Percentiles rank a stretch among this genome's conserved stretches.
Evolutionary conservation across 2,797 vertebrate species (phyloP).

Genomic region (Artibeus lituratus): DNA sequence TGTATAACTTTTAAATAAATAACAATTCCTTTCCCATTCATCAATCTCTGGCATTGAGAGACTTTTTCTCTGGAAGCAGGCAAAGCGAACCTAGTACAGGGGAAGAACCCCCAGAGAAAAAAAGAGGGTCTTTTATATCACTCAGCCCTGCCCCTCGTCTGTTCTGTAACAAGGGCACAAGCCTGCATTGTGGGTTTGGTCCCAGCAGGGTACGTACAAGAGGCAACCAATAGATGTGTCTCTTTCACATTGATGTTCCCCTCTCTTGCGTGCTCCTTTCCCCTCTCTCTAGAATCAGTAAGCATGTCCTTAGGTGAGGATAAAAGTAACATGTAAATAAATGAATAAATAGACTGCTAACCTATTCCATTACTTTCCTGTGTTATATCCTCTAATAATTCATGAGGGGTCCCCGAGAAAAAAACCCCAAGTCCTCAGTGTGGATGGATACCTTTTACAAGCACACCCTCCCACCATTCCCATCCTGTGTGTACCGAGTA

Average conservation of each 20-base stretch:
- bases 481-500: neutral
- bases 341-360: neutral
- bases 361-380: neutral
- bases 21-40: too few species aligned
- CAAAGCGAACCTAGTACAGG: too few species aligned
- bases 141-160: too few species aligned
- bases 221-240: neutral
- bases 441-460: neutral
- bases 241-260: neutral
- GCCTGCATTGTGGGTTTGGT: neutral
- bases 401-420: neutral
- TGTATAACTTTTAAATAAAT: too few species aligned
- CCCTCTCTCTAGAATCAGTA: neutral
- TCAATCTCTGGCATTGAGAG: too few species aligned
- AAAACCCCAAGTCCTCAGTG: neutral
- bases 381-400: neutral
- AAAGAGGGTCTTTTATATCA: too few species aligned
- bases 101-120: too few species aligned
- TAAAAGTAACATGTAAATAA: neutral
- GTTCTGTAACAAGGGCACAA: neutral
- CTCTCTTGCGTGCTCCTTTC: neutral
- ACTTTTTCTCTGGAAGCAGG: too few species aligned
- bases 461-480: neutral
- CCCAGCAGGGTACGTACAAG: neutral
- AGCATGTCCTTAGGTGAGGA: neutral